phyloP scores from a whole-genome alignment of 2,797 vertebrate genomes.

The Pipistrellus kuhlii region DNA sequence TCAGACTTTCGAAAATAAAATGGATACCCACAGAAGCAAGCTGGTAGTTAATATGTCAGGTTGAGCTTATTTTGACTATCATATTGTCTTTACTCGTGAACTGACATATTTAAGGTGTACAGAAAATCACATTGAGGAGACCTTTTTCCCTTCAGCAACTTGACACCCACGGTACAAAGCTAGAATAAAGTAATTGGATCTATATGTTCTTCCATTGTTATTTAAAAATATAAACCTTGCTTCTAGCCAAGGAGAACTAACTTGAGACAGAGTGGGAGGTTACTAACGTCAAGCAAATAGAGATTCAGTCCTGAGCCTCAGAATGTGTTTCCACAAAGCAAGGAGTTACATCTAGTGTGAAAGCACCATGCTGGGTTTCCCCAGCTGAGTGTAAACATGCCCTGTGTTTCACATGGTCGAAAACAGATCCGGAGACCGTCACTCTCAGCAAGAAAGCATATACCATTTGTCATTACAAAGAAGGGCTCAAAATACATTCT shows the following conservation, averaged over 20 bases:
- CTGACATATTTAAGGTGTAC: not conserved
- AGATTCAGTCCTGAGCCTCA: not conserved
- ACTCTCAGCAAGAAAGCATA: not conserved
- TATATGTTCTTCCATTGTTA: not conserved
- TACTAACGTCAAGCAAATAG: not conserved
- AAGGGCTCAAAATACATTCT: not conserved
- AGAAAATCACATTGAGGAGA: constrained; percentile 53
- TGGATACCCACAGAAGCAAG: constrained; percentile 54
- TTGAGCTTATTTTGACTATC: constrained; percentile 55
- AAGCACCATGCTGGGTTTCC: not conserved
- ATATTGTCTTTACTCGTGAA: constrained; percentile 30
- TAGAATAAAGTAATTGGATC: not conserved
- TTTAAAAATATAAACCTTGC: not conserved
- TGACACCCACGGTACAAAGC: not conserved
- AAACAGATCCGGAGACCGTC: not conserved
- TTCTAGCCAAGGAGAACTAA: not conserved
- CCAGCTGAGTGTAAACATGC: not conserved
- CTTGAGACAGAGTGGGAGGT: not conserved
- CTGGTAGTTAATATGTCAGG: constrained; percentile 55
- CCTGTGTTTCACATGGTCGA: not conserved
- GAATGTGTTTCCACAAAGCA: not conserved
- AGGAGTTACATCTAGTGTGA: not conserved
- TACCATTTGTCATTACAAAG: not conserved
- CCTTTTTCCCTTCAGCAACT: not conserved
- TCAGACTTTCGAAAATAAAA: constrained; percentile 46